phyloP scores from a whole-genome alignment of 2,113 vertebrate genomes.

The Pituophis catenifer region DNA sequence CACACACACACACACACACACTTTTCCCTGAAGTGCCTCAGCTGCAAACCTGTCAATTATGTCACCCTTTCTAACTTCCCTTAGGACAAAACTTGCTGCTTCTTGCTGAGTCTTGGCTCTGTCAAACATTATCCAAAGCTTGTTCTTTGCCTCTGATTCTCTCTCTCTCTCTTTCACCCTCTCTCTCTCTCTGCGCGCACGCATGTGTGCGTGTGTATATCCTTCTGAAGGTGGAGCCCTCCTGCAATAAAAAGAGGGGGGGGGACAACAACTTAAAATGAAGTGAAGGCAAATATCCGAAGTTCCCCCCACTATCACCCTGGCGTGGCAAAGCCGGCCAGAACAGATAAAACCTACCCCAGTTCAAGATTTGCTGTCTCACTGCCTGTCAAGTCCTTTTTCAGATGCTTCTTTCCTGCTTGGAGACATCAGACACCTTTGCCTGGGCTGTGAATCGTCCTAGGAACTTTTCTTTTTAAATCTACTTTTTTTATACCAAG shows the following conservation, averaged over 20 bases:
- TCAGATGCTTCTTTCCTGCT: constrained; percentile 21
- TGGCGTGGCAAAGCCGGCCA: constrained; percentile 28
- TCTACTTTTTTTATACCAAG: not conserved
- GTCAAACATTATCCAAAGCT: constrained; percentile 67
- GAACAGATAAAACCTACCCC: constrained; percentile 46
- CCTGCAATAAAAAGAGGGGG: constrained; percentile 25
- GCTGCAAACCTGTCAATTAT: not conserved
- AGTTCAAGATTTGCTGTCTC: constrained; percentile 28
- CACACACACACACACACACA: too few relatives aligned
- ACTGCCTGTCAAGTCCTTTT: too few relatives aligned
- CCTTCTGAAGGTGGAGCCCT: constrained; percentile 60
- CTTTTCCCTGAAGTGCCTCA: not conserved
- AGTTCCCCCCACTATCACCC: not conserved
- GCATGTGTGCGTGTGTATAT: not conserved
- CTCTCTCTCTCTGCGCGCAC: not conserved
- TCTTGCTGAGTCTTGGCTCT: constrained; percentile 35
- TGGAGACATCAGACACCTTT: constrained; percentile 57
- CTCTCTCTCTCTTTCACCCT: too few relatives aligned
- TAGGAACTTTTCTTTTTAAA: not conserved
- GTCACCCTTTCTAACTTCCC: constrained; percentile 10
- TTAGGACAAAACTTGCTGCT: constrained; percentile 14
- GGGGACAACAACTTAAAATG: constrained; percentile 13
- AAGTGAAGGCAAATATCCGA: constrained; percentile 30
- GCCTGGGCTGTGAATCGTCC: not conserved
- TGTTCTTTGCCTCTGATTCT: not conserved